Evolutionary conservation across 1,140 invertebrate species (phyloP), one percentile per base, ranked within the genome.

Genomic region (Drosophila obscura): DNA sequence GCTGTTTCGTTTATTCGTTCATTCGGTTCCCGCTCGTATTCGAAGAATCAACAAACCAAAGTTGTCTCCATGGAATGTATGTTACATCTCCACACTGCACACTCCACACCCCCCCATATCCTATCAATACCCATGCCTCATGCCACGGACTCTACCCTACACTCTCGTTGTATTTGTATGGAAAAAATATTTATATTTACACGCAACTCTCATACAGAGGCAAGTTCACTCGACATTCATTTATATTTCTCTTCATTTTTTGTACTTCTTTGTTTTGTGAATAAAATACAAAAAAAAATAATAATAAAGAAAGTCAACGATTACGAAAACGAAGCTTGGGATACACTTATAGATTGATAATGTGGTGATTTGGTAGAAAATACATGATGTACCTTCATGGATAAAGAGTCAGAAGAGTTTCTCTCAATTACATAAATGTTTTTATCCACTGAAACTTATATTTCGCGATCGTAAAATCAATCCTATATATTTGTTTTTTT

Each of bases 181-280:
- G 52, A 77, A 85, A 80, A 85, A 87, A 87, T 73, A 75, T 82
- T 82, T 82, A 72, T 87, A 87, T 87, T 87, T 87, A 88, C 82
- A 81, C 77, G 73, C 77, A 80, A 63, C 61, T 57, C 64, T 69
- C 65, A 68, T 69, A 63, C 75, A 73, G 51, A 64, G 52, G 49
- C 64, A 50, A 22, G 49, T 26, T 46, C 51, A 45, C 60, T 50
- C 24, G n/a, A 50, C 50, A 26, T 26, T 43, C 26, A 53, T 55
- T 62, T 53, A 46, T 46, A 31, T 71, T 39, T 66, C 60, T 71
- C 58, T 66, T 53, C 62, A 52, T 59, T 65, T 76, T 64, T 57
- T 61, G 15, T 67, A 63, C 45, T 71, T 79, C 52, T 80, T 80
- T 77, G 59, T 75, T 80, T 80, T 85, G 55, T 52, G 55, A 31